A percentile compares a stretch with the other conserved stretches of the same genome.
Evolutionary conservation across 2,113 vertebrate species (phyloP).

Genomic region (Nannospalax galili): DNA sequence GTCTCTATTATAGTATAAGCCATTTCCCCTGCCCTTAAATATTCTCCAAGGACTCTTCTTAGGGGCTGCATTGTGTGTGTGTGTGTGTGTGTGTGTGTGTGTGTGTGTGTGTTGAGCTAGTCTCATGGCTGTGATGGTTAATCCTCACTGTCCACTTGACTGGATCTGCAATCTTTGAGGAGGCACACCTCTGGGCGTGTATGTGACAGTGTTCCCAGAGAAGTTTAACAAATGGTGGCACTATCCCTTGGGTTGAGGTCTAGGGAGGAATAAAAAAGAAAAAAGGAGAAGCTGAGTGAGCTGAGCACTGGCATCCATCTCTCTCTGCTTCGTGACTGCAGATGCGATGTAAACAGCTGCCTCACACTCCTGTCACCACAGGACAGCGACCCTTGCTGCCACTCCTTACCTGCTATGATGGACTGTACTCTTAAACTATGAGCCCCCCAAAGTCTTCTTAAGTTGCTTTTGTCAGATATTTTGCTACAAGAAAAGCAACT

Average conservation of each 20-base stretch:
- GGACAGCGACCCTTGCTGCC: background rate
- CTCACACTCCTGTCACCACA: background rate
- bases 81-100: no score
- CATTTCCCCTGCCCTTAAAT: background rate
- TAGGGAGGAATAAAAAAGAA: background rate
- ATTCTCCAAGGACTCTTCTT: background rate
- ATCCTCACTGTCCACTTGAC: background rate
- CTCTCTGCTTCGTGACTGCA: background rate
- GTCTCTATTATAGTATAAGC: background rate
- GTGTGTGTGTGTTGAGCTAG: background rate
- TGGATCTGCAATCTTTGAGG: background rate
- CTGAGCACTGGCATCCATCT: fast-evolving
- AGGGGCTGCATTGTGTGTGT: background rate
- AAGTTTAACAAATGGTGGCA: background rate
- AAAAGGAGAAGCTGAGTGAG: no score
- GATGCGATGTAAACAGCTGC: background rate
- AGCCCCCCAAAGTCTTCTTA: background rate
- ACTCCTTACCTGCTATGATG: no score
- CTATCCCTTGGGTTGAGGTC: background rate
- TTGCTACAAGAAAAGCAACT: background rate
- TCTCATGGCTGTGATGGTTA: background rate
- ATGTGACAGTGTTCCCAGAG: background rate
- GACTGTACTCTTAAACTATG: background rate
- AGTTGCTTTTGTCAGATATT: background rate
- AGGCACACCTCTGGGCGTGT: background rate